A percentile compares a stretch with the other conserved stretches of the same genome.
phyloP scores from a whole-genome alignment of 2,113 vertebrate species.

The Cepphus grylle region DNA sequence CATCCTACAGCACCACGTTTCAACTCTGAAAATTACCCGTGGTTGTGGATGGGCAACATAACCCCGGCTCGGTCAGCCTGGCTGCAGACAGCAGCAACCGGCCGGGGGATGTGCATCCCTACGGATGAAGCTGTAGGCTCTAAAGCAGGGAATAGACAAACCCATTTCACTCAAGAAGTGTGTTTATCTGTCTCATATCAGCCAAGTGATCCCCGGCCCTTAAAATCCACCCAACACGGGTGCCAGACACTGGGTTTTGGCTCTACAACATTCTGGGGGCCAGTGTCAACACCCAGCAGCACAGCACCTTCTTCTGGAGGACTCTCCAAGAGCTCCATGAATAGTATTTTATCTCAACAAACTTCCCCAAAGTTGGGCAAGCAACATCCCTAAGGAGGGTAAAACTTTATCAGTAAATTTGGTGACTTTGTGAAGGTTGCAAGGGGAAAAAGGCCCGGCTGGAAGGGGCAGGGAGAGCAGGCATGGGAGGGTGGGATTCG shows the following conservation, averaged over 20 bases:
- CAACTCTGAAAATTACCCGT: rapidly evolving
- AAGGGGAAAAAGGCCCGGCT: neutral
- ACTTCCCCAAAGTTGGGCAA: neutral
- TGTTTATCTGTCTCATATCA: neutral
- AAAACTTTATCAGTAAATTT: neutral
- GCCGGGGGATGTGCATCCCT: rapidly evolving
- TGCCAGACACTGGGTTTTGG: rapidly evolving
- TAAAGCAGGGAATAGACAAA: neutral
- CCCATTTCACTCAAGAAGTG: neutral
- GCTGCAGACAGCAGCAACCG: neutral
- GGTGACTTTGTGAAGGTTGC: rapidly evolving
- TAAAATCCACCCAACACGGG: rapidly evolving
- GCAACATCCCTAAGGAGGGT: neutral
- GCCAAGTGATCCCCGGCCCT: neutral
- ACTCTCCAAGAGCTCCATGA: neutral
- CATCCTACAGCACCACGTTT: rapidly evolving
- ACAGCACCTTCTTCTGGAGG: neutral
- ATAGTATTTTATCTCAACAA: neutral
- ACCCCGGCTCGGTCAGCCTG: rapidly evolving
- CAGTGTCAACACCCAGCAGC: rapidly evolving
- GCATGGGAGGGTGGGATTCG: neutral
- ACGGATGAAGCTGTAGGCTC: rapidly evolving
- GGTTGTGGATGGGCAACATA: too few species aligned
- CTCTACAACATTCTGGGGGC: neutral
- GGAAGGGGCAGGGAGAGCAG: neutral